Evolutionary conservation across 2,113 vertebrate genomes (phyloP), one percentile per base, ranked within the genome.

Genomic region (Regulus satrapa): DNA sequence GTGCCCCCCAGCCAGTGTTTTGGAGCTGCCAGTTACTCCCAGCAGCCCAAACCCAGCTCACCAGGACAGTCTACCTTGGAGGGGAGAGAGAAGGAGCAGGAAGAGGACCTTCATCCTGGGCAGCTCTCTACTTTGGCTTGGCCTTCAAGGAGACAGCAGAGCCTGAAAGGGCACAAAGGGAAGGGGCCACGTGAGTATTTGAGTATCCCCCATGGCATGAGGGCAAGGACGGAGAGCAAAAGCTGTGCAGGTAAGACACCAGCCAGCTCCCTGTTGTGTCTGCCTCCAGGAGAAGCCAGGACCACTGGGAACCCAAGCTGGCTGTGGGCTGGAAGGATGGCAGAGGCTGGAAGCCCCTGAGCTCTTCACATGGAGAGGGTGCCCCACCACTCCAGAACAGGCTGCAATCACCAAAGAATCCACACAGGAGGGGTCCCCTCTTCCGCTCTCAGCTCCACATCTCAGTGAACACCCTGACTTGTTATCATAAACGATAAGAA

Each of bases 21-120:
- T 7, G 31, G 49, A 40, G 36, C 25, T 82, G 12, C 49, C 41
- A 46, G 9, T 40, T 62, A 58, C 40, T 26, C 46, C 51, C 68
- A 91, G 55, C 56, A 86, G 34, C 55, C 59, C 68, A 58, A 88
- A 75, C 13, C 29, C 62, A 46, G 38, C 10, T 14, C 32, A 36
- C 9, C 8, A 82, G 41, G 71, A 67, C 26, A 77, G 34, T 9
- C 43, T 96, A 98, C 98, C 98, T 98, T 93, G 97, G 55, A 94
- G 68, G 0, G 87, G 84, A 14, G 85, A 80, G 36, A 97, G 77
- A 54, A 98, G 89, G 34, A 89, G 66, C 56, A 97, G 89, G 14
- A 97, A 67, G 46, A 97, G 20, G 51, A 93, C 75, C 4, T 55
- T 82, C 36, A 29, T 96, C 67, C 34, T 1, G 8, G 49, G 25